A percentile compares a stretch with the other conserved stretches of the same genome.
Evolutionary conservation across 2,113 vertebrate species (phyloP).

Genomic region (Rhinoptilus africanus): DNA sequence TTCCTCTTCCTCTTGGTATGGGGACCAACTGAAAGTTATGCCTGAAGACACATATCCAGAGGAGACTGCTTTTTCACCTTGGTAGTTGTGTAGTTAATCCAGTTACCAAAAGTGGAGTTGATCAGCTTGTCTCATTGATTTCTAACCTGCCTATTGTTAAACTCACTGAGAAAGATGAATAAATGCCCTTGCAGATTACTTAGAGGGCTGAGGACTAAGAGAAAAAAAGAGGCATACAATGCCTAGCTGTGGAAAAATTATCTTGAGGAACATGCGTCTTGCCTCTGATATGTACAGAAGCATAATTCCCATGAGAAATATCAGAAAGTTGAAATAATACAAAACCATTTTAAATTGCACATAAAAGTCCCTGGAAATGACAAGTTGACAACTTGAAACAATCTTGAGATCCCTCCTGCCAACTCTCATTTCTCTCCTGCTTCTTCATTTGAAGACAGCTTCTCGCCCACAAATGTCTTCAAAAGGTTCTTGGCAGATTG

Average conservation of each 20-base stretch:
- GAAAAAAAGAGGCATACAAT: background rate
- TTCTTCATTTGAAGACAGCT: conserved; percentile 54
- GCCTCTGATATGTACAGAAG: background rate
- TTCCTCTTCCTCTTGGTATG: background rate
- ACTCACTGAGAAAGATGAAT: background rate
- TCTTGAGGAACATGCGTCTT: background rate
- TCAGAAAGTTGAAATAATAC: conserved; percentile 51
- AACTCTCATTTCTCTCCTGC: conserved; percentile 40
- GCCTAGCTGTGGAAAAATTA: background rate
- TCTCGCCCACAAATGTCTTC: conserved; percentile 49
- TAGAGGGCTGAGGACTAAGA: background rate
- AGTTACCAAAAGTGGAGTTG: background rate
- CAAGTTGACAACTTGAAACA: conserved; percentile 60
- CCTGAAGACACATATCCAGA: background rate
- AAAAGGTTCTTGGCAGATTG: conserved; percentile 42
- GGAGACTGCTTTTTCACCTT: background rate
- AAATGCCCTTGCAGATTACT: background rate
- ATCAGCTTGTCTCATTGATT: background rate
- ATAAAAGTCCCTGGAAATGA: conserved; percentile 43
- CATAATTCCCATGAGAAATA: conserved; percentile 33
- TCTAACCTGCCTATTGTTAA: background rate
- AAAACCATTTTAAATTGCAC: conserved; percentile 47
- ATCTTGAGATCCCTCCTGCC: conserved; percentile 48
- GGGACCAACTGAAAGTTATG: background rate
- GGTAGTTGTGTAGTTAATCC: background rate